A percentile compares a stretch with the other conserved stretches of the same genome.
phyloP scores from a whole-genome alignment of 2,888 invertebrate genomes.

The Trilocha varians region DNA sequence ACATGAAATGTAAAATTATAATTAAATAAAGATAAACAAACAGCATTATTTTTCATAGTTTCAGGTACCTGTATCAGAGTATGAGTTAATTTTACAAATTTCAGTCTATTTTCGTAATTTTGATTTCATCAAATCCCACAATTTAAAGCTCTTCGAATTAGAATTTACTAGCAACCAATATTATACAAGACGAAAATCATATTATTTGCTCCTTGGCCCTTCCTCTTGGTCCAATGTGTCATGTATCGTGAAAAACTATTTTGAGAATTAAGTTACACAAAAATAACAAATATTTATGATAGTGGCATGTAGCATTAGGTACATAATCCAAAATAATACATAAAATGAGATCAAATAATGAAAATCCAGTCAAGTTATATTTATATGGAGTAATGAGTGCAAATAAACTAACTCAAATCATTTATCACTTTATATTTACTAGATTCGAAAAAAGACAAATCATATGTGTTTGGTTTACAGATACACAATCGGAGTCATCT shows the following conservation, averaged over 20 bases:
- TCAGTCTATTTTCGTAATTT: slow-evolving; percentile 63
- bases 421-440: slow-evolving; percentile 22
- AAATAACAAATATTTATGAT: slow-evolving; percentile 24
- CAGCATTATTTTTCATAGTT: slow-evolving; percentile 10
- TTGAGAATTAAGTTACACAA: slow-evolving; percentile 21
- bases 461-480: too few species aligned
- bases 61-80: slow-evolving; percentile 60
- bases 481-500: too few species aligned
- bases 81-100: slow-evolving; percentile 58
- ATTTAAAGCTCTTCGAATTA: slow-evolving; percentile 63
- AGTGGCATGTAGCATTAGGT: slow-evolving; percentile 41
- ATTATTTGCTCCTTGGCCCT: slow-evolving; percentile 42
- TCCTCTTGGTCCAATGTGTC: slow-evolving; percentile 53
- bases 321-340: slow-evolving; percentile 41
- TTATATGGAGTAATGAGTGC: slow-evolving; percentile 35
- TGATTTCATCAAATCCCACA: slow-evolving; percentile 51
- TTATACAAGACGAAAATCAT: slow-evolving; percentile 32
- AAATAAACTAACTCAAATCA: slow-evolving; percentile 31
- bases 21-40: too few species aligned
- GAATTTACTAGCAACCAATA: slow-evolving; percentile 40
- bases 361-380: slow-evolving; percentile 46
- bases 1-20: too few species aligned
- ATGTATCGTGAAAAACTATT: slow-evolving; percentile 18
- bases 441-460: slow-evolving; percentile 19
- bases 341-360: slow-evolving; percentile 59